phyloP scores from a whole-genome alignment of 2,888 invertebrate genomes.

The Pocota personata region DNA sequence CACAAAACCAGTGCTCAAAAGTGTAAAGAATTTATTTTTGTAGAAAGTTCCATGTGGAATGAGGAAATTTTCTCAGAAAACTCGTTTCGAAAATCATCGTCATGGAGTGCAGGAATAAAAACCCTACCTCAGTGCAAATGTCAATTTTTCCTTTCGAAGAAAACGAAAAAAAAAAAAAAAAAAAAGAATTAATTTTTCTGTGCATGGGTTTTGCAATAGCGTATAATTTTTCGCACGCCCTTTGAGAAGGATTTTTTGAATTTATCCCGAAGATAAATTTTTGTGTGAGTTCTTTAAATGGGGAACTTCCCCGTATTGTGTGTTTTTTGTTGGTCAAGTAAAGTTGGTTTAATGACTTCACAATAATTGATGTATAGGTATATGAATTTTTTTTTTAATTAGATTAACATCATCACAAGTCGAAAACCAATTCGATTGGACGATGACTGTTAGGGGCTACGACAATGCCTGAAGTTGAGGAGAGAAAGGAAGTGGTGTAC shows the following conservation, averaged over 20 bases:
- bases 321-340: constrained; percentile 45
- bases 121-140: constrained; percentile 73
- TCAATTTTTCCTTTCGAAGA: constrained; percentile 59
- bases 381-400: constrained; percentile 59
- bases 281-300: background rate
- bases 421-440: constrained; percentile 39
- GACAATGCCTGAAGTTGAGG: background rate
- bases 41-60: background rate
- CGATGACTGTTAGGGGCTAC: background rate
- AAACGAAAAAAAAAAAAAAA: constrained; percentile 14
- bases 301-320: background rate
- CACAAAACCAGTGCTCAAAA: constrained; percentile 8
- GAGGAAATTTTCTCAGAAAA: constrained; percentile 20
- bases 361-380: constrained; percentile 62
- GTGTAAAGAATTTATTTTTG: constrained; percentile 31
- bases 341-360: constrained; percentile 47
- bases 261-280: background rate
- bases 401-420: constrained; percentile 64
- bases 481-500: background rate
- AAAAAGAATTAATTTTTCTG: constrained; percentile 3
- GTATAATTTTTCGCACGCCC: constrained; percentile 4
- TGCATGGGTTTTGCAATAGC: constrained; percentile 5
- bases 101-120: constrained; percentile 44
- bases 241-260: background rate
- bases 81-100: constrained; percentile 38